These are phyloP conservation scores for Lagocephalus sceleratus DNA, from an alignment of 2,797 vertebrate genomes.

Conservation along the genomic window DNA sequence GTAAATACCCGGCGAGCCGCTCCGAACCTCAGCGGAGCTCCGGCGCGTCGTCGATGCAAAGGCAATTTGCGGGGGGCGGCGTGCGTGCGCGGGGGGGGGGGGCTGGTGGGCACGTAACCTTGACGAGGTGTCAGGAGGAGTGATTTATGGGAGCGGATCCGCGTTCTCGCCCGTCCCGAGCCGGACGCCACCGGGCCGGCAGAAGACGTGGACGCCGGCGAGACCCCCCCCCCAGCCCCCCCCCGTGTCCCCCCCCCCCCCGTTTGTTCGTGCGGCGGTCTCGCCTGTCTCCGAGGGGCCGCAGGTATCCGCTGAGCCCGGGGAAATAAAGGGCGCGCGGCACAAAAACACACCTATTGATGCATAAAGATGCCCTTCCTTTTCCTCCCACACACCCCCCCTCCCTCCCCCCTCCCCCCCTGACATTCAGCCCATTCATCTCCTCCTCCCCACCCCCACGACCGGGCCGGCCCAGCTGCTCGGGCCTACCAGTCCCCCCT, in stretches of 20 bases:
- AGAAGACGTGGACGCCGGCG: constrained; percentile 68
- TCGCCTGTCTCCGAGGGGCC: constrained; percentile 34
- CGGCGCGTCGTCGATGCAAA: constrained; percentile 63
- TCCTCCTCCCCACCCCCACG: constrained; percentile 63
- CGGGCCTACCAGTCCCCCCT: constrained; percentile 67
- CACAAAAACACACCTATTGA: constrained; percentile 44
- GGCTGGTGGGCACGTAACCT: constrained; percentile 62
- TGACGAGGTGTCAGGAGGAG: constrained; percentile 68
- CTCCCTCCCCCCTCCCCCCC: constrained; percentile 45
- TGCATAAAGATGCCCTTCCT: constrained; percentile 49
- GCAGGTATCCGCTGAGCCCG: constrained; percentile 17
- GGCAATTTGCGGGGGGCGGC: constrained; percentile 63
- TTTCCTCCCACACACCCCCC: constrained; percentile 47
- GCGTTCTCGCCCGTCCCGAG: constrained; percentile 42
- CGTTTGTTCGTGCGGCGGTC: constrained; percentile 31
- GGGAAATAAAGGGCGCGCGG: constrained; percentile 30
- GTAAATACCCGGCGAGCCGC: constrained; percentile 49
- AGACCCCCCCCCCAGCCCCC: too few relatives aligned
- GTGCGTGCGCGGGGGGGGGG: constrained; percentile 47
- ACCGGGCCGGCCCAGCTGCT: constrained; percentile 73
- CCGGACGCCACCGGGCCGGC: constrained; percentile 51
- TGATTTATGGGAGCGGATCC: constrained; percentile 73
- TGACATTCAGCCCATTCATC: constrained; percentile 58
- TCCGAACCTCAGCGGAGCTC: constrained; percentile 41
- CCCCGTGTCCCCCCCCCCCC: too few relatives aligned